Base-by-base conservation (phyloP, 2,888 invertebrate species). In the Hirtodrosophila histrioides region DNA sequence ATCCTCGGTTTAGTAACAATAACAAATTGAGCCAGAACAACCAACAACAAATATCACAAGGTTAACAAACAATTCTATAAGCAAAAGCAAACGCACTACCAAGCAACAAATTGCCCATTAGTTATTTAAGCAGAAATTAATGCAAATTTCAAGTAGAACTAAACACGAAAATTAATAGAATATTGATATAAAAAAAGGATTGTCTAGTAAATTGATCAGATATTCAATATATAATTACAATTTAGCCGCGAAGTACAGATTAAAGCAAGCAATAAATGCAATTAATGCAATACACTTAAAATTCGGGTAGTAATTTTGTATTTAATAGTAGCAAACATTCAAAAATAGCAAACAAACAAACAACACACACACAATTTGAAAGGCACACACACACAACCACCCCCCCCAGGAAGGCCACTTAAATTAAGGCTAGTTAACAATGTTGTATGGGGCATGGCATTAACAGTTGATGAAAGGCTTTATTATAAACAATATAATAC, bases 351-450 rank as follows among this genome's bases (percentile, higher is more conserved):
- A 27, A 48, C 17, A 54, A 27, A 5, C 27, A n/a, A n/a, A n/a
- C n/a, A n/a, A n/a, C 27, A 31, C 8, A 44, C 17, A 36, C 11
- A 49, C 29, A 48, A 7, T 5, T 31, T 31, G 31, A 31, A 62
- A 55, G 37, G 51, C 55, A 65, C 54, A 50, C 39, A 8, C 51
- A 27, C 35, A 50, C 41, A 62, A 31, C 35, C 10, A 11, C 17
- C 10, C 24, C 10, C 23, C 17, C 10, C 24, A 40, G 4, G 62
- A 73, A 69, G 79, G 75, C 76, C 75, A 75, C 75, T 79, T 75
- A 57, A 74, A 39, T 58, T 68, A 64, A 58, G 74, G 65, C 65
- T 58, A 33, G 58, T 56, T 37, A 46, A 56, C 24, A 31, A 11
- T 17, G 4, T 46, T 35, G 17, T 23, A 23, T 44, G 27, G 9